Percentiles rank a stretch among this genome's conserved stretches.
phyloP scores from a whole-genome alignment of 2,113 vertebrate species.

The Sphaerodactylus townsendi region DNA sequence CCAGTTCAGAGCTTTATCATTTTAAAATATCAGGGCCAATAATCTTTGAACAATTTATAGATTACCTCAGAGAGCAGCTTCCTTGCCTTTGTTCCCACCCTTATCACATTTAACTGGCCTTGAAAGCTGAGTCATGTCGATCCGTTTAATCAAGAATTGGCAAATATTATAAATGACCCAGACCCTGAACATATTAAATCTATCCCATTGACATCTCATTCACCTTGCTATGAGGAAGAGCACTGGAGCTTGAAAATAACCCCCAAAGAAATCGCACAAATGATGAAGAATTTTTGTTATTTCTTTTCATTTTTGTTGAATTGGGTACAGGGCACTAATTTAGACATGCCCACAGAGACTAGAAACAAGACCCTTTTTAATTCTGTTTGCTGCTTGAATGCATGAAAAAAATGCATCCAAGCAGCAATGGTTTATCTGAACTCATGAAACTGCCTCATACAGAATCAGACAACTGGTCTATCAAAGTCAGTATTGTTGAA shows the following conservation, averaged over 20 bases:
- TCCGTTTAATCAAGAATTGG: slow-evolving; percentile 63
- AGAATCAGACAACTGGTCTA: too few relatives aligned
- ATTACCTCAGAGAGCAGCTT: slow-evolving; percentile 58
- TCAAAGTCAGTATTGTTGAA: too few relatives aligned
- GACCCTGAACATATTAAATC: slow-evolving; percentile 45
- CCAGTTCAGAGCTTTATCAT: slow-evolving; percentile 31
- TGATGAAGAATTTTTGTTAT: slow-evolving; percentile 30
- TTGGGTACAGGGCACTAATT: slow-evolving; percentile 30
- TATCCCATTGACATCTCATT: slow-evolving; percentile 54
- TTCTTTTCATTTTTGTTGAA: slow-evolving; percentile 37
- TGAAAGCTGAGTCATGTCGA: slow-evolving; percentile 43
- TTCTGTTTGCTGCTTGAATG: neutral
- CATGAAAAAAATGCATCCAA: too few relatives aligned
- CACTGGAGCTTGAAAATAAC: slow-evolving; percentile 58
- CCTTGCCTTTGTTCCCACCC: slow-evolving; percentile 42
- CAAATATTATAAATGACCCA: slow-evolving; percentile 61
- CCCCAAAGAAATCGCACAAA: slow-evolving; percentile 39
- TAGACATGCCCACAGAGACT: neutral
- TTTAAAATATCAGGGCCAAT: slow-evolving; percentile 47
- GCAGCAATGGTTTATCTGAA: neutral
- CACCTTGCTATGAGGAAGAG: slow-evolving; percentile 42
- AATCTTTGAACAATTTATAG: slow-evolving; percentile 35
- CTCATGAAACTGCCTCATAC: too few relatives aligned
- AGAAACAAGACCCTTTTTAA: neutral
- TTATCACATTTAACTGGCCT: slow-evolving; percentile 66